These are phyloP conservation scores for Lasioglossum leucozonium DNA, from an alignment of 2,888 invertebrate genomes.

Conservation along the genomic window DNA sequence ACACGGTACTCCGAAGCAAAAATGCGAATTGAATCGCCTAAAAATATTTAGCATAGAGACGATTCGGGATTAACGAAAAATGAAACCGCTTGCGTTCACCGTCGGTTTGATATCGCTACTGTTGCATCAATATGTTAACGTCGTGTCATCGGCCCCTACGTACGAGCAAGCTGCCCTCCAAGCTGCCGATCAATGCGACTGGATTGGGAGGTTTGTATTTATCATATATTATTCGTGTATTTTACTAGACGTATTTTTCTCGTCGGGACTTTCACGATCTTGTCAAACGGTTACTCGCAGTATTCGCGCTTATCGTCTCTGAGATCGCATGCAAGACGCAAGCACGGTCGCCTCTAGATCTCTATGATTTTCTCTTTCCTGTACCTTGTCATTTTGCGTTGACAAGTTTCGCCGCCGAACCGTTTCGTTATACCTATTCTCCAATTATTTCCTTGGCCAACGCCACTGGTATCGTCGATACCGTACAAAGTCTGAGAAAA, in stretches of 20 bases:
- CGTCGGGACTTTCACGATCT: background rate
- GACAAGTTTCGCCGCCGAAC: background rate
- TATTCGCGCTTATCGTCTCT: background rate
- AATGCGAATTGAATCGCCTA: background rate
- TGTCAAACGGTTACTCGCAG: no score
- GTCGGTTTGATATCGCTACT: slow-evolving; percentile 19
- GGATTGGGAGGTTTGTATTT: slow-evolving; percentile 83
- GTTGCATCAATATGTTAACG: slow-evolving; percentile 21
- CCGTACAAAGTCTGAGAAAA: background rate
- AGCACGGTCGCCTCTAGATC: background rate
- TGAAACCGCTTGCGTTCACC: slow-evolving; percentile 39
- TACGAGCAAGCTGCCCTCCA: slow-evolving; percentile 59
- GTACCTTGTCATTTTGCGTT: background rate
- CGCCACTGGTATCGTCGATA: background rate
- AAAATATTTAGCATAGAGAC: background rate
- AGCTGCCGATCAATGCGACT: slow-evolving; percentile 82
- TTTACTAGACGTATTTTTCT: background rate
- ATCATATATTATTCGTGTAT: slow-evolving; percentile 11
- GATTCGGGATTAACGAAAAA: slow-evolving; percentile 33
- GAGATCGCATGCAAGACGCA: background rate
- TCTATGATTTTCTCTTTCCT: background rate
- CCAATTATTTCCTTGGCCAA: background rate
- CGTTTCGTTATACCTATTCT: background rate
- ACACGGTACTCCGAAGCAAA: background rate
- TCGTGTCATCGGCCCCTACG: slow-evolving; percentile 45